Evolutionary conservation across 1,140 invertebrate genomes (phyloP).

Genomic region (Drosophila willistoni): DNA sequence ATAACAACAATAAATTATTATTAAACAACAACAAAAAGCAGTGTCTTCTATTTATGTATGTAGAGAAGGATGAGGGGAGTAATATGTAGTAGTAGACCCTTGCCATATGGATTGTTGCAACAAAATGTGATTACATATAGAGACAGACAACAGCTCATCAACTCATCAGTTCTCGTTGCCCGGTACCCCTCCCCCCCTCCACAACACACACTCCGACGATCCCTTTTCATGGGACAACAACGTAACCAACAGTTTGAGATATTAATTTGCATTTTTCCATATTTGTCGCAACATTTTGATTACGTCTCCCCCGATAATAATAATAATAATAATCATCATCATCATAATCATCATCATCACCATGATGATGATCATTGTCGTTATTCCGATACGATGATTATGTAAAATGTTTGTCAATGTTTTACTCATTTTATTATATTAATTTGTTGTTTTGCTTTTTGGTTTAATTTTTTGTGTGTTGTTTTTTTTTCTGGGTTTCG

Average conservation of each 20-base stretch:
- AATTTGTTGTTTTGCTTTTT: neutral
- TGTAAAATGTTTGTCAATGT: slow-evolving; percentile 25
- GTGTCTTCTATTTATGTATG: neutral
- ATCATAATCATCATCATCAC: neutral
- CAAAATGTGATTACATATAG: slow-evolving; percentile 55
- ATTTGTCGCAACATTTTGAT: slow-evolving; percentile 34
- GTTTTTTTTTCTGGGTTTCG: neutral
- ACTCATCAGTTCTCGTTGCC: neutral
- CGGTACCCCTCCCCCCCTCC: neutral
- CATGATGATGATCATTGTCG: neutral
- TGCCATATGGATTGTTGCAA: slow-evolving; percentile 45
- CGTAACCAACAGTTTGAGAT: neutral
- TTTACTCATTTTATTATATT: slow-evolving; percentile 6
- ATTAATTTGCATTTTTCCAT: slow-evolving; percentile 42
- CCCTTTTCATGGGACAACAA: neutral
- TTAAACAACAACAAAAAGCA: slow-evolving; percentile 23
- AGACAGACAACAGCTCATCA: slow-evolving; percentile 14
- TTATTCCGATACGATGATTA: slow-evolving; percentile 24
- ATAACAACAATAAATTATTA: slow-evolving; percentile 23
- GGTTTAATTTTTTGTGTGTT: no score
- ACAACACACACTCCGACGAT: no score
- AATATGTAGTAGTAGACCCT: no score
- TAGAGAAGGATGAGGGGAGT: no score
- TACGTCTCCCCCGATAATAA: neutral
- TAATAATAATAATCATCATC: neutral